Evolutionary conservation across 2,888 invertebrate genomes (phyloP), one percentile per base, ranked within the genome.

Genomic region (Heteropelma amictum): DNA sequence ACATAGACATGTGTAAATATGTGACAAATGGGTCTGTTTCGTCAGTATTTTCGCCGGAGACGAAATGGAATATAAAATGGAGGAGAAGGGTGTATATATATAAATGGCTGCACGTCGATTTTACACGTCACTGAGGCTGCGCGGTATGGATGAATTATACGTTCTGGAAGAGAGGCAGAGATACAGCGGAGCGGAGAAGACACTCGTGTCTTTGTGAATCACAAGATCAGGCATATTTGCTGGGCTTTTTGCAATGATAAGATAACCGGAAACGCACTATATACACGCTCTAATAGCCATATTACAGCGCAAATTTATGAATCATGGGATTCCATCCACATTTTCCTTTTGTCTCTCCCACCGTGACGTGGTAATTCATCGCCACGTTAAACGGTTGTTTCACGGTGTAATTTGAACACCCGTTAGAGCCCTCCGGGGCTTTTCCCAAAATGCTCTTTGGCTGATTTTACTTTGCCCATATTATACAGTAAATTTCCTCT

Each of bases 301-400:
- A n/a, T n/a, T n/a, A n/a, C n/a, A n/a, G n/a, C n/a, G n/a, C n/a
- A n/a, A n/a, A n/a, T n/a, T n/a, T n/a, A n/a, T n/a, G n/a, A n/a
- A n/a, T n/a, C n/a, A n/a, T n/a, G n/a, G n/a, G n/a, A n/a, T n/a
- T n/a, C n/a, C n/a, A n/a, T n/a, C n/a, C n/a, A n/a, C 26, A 30
- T 40, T 17, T 14, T 33, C n/a, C 58, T 40, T 56, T 65, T 56
- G 60, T 47, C 49, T 58, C 38, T 47, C 51, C 33, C 67, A 21
- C 78, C 68, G 61, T 77, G 72, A 75, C 72, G 73, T 69, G 47
- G 77, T 81, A 81, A 82, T 78, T 82, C 81, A 82, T 82, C 71
- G 77, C 77, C 80, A 72, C 77, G 76, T 81, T 82, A 81, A 81
- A 81, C 80, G 82, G 80, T 81, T 79, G 79, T 81, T 81, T 81